Evolutionary conservation across 2,888 invertebrate genomes (phyloP).

Genomic region (Drosophila formosana): DNA sequence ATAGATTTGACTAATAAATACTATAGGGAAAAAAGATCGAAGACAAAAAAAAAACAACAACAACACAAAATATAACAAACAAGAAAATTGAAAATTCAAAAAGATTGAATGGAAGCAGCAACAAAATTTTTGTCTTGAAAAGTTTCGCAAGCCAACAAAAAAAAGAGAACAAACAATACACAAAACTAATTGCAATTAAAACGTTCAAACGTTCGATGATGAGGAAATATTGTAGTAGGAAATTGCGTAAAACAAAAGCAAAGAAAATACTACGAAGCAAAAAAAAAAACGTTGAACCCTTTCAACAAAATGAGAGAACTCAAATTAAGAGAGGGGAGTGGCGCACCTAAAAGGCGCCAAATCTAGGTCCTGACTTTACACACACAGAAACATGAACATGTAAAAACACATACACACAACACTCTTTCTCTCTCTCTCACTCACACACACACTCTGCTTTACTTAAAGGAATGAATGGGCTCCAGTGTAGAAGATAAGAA

Average conservation of each 20-base stretch:
- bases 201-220: slow-evolving; percentile 1
- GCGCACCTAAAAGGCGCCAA: slow-evolving; percentile 57
- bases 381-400: slow-evolving; percentile 1
- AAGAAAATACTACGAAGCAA: slow-evolving; percentile 23
- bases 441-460: slow-evolving; percentile 21
- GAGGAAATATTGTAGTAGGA: slow-evolving; percentile 33
- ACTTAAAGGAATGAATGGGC: slow-evolving; percentile 49
- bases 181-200: slow-evolving; percentile 37
- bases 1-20: slow-evolving; percentile 83
- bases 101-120: slow-evolving; percentile 9
- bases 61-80: slow-evolving; percentile 31
- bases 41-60: slow-evolving; percentile 47
- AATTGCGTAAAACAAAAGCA: slow-evolving; percentile 57
- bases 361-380: slow-evolving; percentile 52
- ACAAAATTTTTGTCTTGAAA: slow-evolving; percentile 25
- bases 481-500: slow-evolving; percentile 48
- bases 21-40: slow-evolving; percentile 70
- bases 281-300: slow-evolving; percentile 44
- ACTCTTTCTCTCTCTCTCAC: neutral
- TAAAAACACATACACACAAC: slow-evolving; percentile 5
- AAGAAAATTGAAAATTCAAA: slow-evolving; percentile 48
- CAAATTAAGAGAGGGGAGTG: slow-evolving; percentile 29
- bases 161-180: slow-evolving; percentile 41
- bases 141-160: slow-evolving; percentile 44
- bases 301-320: slow-evolving; percentile 29